Conservation (phyloP, 1,140 invertebrate species). For the Trichogramma pretiosum region DNA sequence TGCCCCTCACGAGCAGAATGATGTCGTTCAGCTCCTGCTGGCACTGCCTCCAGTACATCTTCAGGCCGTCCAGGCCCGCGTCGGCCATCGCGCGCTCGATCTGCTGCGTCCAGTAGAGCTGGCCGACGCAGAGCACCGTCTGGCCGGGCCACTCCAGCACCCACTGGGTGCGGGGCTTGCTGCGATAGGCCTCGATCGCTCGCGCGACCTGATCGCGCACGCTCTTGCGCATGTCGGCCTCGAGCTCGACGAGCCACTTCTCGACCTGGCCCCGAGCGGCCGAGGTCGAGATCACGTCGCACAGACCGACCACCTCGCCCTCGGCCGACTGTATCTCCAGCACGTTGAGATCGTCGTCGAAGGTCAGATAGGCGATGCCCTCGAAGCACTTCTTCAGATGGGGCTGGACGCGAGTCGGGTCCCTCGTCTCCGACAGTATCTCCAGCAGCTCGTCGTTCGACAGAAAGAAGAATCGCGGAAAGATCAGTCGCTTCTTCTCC, state of each 20-base stretch:
- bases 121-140: slow-evolving; percentile 76
- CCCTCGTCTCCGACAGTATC: slow-evolving; percentile 94
- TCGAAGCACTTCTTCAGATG: slow-evolving; percentile 95
- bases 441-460: too few relatives aligned
- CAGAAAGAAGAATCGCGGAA: slow-evolving; percentile 97
- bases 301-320: slow-evolving; percentile 72
- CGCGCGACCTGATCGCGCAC: slow-evolving; percentile 58
- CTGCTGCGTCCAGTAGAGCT: slow-evolving; percentile 81
- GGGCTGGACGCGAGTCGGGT: slow-evolving; percentile 87
- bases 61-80: slow-evolving; percentile 36
- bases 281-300: slow-evolving; percentile 73
- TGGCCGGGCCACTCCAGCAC: slow-evolving; percentile 83
- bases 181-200: slow-evolving; percentile 61
- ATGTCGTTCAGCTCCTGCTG: slow-evolving; percentile 68
- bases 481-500: slow-evolving; percentile 91
- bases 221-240: slow-evolving; percentile 79
- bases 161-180: slow-evolving; percentile 62
- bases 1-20: slow-evolving; percentile 76
- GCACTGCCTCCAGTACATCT: slow-evolving; percentile 27
- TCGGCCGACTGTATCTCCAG: slow-evolving; percentile 83
- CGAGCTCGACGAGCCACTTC: slow-evolving; percentile 89
- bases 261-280: slow-evolving; percentile 88
- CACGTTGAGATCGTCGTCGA: slow-evolving; percentile 80
- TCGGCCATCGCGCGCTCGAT: slow-evolving; percentile 65
- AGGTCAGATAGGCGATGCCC: slow-evolving; percentile 77